Evolutionary conservation across 2,113 vertebrate genomes (phyloP), one percentile per base, ranked within the genome.

Genomic region (Pseudopipra pipra): DNA sequence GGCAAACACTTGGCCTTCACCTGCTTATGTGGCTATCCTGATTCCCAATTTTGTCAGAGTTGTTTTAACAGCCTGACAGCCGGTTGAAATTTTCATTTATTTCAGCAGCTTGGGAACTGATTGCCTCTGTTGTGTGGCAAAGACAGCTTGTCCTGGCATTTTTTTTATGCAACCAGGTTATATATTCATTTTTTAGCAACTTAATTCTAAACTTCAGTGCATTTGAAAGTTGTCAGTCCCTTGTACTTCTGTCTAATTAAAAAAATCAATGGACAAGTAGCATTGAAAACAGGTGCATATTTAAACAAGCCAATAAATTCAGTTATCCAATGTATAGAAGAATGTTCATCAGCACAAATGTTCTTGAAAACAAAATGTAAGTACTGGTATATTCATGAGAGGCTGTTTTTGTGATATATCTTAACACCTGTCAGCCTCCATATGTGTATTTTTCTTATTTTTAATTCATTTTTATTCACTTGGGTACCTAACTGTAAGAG

Each of bases 81-180:
- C 80, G 84, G 59, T 41, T 94, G 89, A 93, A 92, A 85, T 92
- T 90, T 89, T 95, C 13, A 80, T 95, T 94, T 89, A 85, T 89
- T 91, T 93, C 65, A 85, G 51, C 67, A 96, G 74, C 61, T 87
- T 94, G 63, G 51, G 43, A 94, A 55, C 37, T 54, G 71, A 78
- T 75, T 95, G 51, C 37, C 33, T 49, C 19, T 72, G 41, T 74
- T 79, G 17, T 92, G 65, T 67, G 68, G 85, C 55, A 77, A 77
- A 87, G 52, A 86, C 68, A 89, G 61, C 55, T 92, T 88, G 59
- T 85, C 41, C 52, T 39, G 12, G 3, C 47, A 24, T 33, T 58
- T 89, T 89, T 92, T 82, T 52, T n/a, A 51, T 61, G 30, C 39
- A 87, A 65, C 25, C 12, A 47, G 84, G 39, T 55, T 65, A 90